Evolutionary conservation across 2,888 invertebrate species (phyloP), one percentile per base, ranked within the genome.

Genomic region (Folsomia manolachei): DNA sequence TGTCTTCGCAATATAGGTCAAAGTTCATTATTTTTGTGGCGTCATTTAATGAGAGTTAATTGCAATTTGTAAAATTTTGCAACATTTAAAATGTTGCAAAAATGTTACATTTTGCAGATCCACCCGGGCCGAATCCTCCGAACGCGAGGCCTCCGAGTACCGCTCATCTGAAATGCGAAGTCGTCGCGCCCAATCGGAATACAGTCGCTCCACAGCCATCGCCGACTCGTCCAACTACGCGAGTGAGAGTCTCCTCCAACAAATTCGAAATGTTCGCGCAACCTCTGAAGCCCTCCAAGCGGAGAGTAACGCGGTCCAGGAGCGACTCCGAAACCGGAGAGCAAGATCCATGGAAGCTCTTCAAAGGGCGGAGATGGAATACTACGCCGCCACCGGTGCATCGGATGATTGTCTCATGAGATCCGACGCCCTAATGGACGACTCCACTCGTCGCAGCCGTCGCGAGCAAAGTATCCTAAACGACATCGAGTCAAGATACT

Each of bases 391-490:
- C 21, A 21, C 53, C 1, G 71, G 70, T 24, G 74, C 74, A 56
- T 74, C 74, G 2, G 74, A 74, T 27, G 74, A 74, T 19, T 72
- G 74, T 52, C 64, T 74, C 1, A 74, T 74, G 74, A 18, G 74
- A 21, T 71, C 74, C 24, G 65, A 56, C 19, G 74, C 71, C 11
- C 60, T 71, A 1, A 56, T 62, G 9, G 62, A 63, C 18, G 63
- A 67, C 18, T 26, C 27, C 2, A 27, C 19, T 11, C n/a, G 7
- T 14, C n/a, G 60, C n/a, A 26, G 26, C 4, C 23, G 26, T 9
- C 64, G 64, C 2, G 64, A 64, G 19, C 27, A 26, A 39, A 39
- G 39, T 39, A 2, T 27, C 11, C 24, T 25, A n/a, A 27, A 25
- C n/a, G 27, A 64, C 21, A 26, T 25, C n/a, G 60, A 60, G 60